These are phyloP conservation scores for Volucella zonaria DNA, from an alignment of 2,888 invertebrate species.

Conservation along the genomic window DNA sequence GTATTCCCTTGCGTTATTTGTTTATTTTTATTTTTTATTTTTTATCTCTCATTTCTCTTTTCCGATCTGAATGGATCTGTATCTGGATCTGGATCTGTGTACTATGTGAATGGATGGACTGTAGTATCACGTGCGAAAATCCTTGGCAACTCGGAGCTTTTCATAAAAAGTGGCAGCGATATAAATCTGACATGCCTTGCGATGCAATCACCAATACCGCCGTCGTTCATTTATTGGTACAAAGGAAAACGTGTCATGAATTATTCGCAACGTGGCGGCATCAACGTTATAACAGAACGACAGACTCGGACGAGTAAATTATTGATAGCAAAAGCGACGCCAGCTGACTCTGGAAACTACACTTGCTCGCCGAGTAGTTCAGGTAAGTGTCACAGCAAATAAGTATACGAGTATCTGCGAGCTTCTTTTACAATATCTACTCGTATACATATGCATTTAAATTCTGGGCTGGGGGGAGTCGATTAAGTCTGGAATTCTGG, in stretches of 20 bases:
- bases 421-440: too few relatives aligned
- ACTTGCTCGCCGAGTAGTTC: conserved; percentile 93
- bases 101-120: conserved; percentile 36
- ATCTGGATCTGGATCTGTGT: conserved; percentile 10
- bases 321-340: conserved; percentile 92
- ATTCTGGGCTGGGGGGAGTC: too few relatives aligned
- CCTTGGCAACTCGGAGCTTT: conserved; percentile 92
- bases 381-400: conserved; percentile 81
- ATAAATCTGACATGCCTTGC: conserved; percentile 96
- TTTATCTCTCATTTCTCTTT: neutral
- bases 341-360: conserved; percentile 93
- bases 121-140: conserved; percentile 95
- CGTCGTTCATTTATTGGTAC: conserved; percentile 93
- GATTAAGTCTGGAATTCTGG: conserved; percentile 7
- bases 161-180: conserved; percentile 95
- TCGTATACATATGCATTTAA: neutral
- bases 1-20: conserved; percentile 51
- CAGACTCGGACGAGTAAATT: conserved; percentile 93
- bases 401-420: neutral
- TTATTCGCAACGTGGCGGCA: conserved; percentile 93
- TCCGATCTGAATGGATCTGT: neutral
- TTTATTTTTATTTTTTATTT: neutral
- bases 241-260: conserved; percentile 92
- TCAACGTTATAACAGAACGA: conserved; percentile 94
- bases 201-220: conserved; percentile 87